A percentile compares a stretch with the other conserved stretches of the same genome.
phyloP scores from a whole-genome alignment of 2,797 vertebrate species.

The Halcyon chelicuti region DNA sequence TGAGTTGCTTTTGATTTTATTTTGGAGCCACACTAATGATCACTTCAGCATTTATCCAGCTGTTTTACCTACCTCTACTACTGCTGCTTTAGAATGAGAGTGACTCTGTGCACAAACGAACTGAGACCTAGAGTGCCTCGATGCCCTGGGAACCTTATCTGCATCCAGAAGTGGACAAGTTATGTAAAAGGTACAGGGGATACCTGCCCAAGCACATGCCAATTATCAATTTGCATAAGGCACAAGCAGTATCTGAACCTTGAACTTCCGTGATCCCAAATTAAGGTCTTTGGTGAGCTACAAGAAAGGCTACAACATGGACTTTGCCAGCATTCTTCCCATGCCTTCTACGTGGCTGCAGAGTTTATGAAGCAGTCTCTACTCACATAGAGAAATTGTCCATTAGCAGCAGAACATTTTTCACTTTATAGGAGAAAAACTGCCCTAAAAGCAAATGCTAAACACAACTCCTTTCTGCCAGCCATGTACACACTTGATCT shows the following conservation, averaged over 20 bases:
- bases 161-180: neutral
- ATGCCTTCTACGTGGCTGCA: neutral
- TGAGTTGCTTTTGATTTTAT: neutral
- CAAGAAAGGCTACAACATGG: neutral
- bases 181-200: neutral
- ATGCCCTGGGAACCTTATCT: neutral
- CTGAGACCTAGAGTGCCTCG: neutral
- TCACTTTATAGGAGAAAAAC: neutral
- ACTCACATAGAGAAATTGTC: slow-evolving; percentile 15
- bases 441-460: slow-evolving; percentile 7
- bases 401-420: neutral
- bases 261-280: neutral
- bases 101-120: neutral
- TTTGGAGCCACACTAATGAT: neutral
- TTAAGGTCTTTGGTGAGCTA: neutral
- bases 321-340: slow-evolving; percentile 24
- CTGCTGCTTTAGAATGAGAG: neutral
- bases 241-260: neutral
- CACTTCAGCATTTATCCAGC: neutral
- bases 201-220: rapidly evolving
- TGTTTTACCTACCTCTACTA: neutral
- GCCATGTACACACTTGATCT: neutral
- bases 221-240: neutral
- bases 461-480: neutral
- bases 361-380: slow-evolving; percentile 7